These are phyloP conservation scores for Cochlearius cochlearius DNA, from an alignment of 2,113 vertebrate species.

Conservation along the genomic window DNA sequence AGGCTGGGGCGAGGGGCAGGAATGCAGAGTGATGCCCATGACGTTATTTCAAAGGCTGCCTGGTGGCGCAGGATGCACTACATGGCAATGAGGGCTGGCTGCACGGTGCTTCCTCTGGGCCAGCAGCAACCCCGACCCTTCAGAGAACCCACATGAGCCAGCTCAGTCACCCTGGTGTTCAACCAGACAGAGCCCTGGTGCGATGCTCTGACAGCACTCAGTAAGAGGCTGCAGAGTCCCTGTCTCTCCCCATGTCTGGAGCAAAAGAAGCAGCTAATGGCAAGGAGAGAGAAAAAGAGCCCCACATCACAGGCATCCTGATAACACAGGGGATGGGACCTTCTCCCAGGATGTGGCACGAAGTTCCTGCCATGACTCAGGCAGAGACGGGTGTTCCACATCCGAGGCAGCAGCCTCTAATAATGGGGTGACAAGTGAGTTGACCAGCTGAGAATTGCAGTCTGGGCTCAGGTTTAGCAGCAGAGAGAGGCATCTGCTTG, in stretches of 20 bases:
- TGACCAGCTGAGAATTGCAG: neutral
- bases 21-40: rapidly evolving
- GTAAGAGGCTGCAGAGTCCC: neutral
- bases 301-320: neutral
- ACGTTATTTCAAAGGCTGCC: neutral
- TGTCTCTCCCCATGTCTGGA: neutral
- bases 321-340: neutral
- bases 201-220: rapidly evolving
- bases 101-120: neutral
- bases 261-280: neutral
- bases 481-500: neutral
- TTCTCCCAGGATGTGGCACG: neutral
- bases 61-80: neutral
- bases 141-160: rapidly evolving
- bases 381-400: neutral
- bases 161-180: rapidly evolving
- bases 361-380: neutral
- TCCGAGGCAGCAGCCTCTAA: neutral
- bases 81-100: rapidly evolving
- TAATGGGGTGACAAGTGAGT: neutral
- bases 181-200: neutral
- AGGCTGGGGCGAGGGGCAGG: neutral
- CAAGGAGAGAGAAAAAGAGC: neutral
- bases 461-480: neutral
- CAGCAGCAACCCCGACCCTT: neutral